A percentile compares a stretch with the other conserved stretches of the same genome.
These are phyloP conservation scores for Calidris pygmaea DNA, from an alignment of 2,113 vertebrate species.

Conservation along the genomic window DNA sequence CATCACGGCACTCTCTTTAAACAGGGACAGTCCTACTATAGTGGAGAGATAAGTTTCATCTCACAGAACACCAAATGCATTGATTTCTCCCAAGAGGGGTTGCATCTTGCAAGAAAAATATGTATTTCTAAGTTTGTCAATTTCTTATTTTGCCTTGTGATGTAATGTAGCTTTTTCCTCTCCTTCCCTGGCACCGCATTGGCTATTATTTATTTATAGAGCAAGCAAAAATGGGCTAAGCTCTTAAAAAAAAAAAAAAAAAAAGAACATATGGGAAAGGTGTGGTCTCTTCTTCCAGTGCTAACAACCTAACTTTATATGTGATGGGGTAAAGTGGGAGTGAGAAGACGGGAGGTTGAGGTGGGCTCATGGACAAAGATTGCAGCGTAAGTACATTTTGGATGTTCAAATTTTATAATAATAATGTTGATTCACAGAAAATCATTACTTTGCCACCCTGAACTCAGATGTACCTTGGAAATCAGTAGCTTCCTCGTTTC, in stretches of 20 bases:
- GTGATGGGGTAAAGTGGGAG: not conserved
- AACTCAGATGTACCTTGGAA: not conserved
- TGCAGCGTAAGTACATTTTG: not conserved
- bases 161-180: not conserved
- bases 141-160: constrained; percentile 1
- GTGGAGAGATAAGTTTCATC: not conserved
- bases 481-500: not conserved
- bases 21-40: not conserved
- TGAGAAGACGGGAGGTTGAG: not conserved
- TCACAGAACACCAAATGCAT: fast-evolving
- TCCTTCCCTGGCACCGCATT: not conserved
- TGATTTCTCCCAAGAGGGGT: not conserved
- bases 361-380: not conserved
- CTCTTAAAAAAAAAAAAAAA: not conserved
- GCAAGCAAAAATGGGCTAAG: not conserved
- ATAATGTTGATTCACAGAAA: not conserved
- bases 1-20: not conserved
- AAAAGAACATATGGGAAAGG: not conserved
- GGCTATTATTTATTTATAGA: constrained; percentile 16
- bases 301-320: not conserved
- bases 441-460: not conserved
- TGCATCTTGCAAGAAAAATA: not conserved
- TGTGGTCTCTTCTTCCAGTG: not conserved
- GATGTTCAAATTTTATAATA: not conserved
- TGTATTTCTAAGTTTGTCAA: not conserved